Base-by-base conservation (phyloP, 2,888 invertebrate species). In the Tyria jacobaeae region DNA sequence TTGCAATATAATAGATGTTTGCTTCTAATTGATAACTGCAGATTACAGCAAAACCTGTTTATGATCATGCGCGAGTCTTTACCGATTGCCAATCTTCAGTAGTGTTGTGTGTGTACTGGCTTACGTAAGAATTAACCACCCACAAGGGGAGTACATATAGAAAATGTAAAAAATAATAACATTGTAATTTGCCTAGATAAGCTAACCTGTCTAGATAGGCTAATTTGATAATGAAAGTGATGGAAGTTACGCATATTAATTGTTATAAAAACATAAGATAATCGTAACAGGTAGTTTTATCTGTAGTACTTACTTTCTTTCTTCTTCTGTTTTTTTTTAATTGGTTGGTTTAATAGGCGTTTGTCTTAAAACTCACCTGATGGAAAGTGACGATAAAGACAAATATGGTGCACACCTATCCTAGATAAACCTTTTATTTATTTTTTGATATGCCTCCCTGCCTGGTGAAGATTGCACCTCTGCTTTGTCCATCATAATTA, bases 21-120 rank as follows among this genome's bases (percentile, higher is more conserved):
- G 25, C 35, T 41, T 54, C 15, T 44, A 41, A 31, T 7, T 31
- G 41, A 41, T 44, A 31, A 54, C 44, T 17, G 27, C 10, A 9
- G 10, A 27, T 15, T 31, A 37, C 15, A n/a, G 37, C 25, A 21
- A 44, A 54, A 54, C 54, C 31, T 31, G 54, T 54, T 54, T 54
- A 27, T 17, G 39, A 14, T 44, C 31, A 14, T 17, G 44, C 27
- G 21, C 21, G 31, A 31, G 41, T 17, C 27, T 44, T 44, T 21
- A 21, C 54, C 41, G 44, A 44, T 41, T 41, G 21, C 41, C 39
- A 54, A 31, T 41, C 27, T 31, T 17, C 37, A 41, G 3, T 31
- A 9, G 17, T 27, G 41, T 52, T 52, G 17, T 31, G 17, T 27
- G 17, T 44, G 10, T 17, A 21, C 44, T 17, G 21, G 21, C 21